A percentile compares a stretch with the other conserved stretches of the same genome.
Evolutionary conservation across 2,113 vertebrate species (phyloP).

Genomic region (Corvus moneduloides): DNA sequence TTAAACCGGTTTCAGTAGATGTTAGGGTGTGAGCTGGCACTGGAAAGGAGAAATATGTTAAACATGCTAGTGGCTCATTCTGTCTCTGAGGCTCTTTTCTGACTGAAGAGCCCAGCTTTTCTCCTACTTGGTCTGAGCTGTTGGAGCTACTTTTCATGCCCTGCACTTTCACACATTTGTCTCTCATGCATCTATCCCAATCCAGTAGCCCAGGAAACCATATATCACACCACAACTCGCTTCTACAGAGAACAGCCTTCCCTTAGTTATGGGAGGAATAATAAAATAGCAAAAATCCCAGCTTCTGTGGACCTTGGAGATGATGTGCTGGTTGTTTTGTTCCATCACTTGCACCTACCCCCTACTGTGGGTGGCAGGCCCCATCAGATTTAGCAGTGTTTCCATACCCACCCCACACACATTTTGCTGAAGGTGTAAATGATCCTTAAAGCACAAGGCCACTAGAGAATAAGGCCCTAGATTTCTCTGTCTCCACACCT

Average conservation of each 20-base stretch:
- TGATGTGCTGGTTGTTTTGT: background rate
- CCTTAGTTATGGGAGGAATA: background rate
- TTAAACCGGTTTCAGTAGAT: background rate
- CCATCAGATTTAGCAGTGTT: conserved; percentile 57
- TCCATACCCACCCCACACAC: conserved; percentile 21
- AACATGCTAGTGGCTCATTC: background rate
- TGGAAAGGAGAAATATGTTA: background rate
- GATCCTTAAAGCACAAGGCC: conserved; percentile 51
- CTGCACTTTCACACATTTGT: background rate
- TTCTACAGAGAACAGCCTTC: background rate
- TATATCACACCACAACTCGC: background rate
- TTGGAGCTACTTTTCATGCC: background rate
- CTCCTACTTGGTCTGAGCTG: background rate
- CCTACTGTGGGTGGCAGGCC: background rate
- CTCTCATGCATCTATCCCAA: background rate
- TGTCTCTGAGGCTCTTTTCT: background rate
- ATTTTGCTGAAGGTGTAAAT: conserved; percentile 46
- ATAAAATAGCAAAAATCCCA: background rate
- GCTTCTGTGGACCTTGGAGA: background rate
- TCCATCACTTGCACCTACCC: conserved; percentile 22
- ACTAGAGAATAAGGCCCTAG: conserved; percentile 42
- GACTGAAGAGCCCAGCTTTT: background rate
- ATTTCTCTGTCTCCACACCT: conserved; percentile 60
- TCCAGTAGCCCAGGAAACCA: background rate
- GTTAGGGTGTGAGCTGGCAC: background rate